Conservation (phyloP, 2,113 vertebrate genomes). For the Argyrosomus japonicus region DNA sequence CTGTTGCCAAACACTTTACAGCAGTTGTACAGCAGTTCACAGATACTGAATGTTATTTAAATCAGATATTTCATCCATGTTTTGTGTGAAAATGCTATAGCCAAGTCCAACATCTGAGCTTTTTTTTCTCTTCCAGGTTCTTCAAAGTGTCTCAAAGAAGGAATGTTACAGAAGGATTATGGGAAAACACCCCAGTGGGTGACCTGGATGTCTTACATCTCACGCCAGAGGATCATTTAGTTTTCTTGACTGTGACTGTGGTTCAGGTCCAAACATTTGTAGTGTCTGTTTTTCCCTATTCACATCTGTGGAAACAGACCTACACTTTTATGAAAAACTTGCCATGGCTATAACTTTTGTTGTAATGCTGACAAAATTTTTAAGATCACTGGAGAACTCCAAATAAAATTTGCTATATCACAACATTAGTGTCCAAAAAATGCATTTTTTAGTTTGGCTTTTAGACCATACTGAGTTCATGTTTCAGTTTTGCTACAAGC, state of each 20-base stretch:
- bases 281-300: conserved; percentile 1
- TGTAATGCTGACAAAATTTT: neutral
- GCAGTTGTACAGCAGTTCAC: conserved; percentile 21
- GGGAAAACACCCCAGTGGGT: conserved; percentile 23
- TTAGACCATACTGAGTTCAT: neutral
- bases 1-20: conserved; percentile 20
- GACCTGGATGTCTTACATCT: conserved; percentile 33
- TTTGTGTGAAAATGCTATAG: conserved; percentile 39
- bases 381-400: neutral
- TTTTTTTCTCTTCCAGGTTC: conserved; percentile 16
- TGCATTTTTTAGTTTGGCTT: neutral
- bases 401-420: neutral
- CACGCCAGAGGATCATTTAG: conserved; percentile 12
- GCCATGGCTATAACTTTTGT: neutral
- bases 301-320: conserved; percentile 1
- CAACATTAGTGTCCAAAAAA: neutral
- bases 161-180: conserved; percentile 24
- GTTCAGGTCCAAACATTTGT: conserved; percentile 13
- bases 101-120: conserved; percentile 48
- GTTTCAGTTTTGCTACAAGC: neutral
- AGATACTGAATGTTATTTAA: conserved; percentile 26
- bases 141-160: conserved; percentile 28
- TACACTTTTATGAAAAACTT: neutral
- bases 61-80: conserved; percentile 29
- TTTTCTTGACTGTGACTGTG: conserved; percentile 6